Evolutionary conservation across 2,113 vertebrate species (phyloP), one percentile per base, ranked within the genome.

Genomic region (Numenius arquata): DNA sequence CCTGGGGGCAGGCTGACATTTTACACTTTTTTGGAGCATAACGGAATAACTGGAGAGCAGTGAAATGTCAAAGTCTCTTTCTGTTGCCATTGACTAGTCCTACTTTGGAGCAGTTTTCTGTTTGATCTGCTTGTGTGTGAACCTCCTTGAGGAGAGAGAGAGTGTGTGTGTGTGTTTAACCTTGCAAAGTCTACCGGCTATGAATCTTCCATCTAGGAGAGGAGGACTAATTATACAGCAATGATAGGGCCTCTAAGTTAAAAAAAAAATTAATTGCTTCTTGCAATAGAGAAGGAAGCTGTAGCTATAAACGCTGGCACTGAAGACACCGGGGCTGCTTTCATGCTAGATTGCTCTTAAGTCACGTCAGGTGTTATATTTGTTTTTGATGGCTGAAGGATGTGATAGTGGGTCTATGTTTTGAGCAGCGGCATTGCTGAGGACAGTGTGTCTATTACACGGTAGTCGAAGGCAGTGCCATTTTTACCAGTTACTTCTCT

Each of bases 401-500:
- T 36, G 55, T 13, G 50, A 4, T 2, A 7, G 68, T 9, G 25
- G 19, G 45, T 22, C 50, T 36, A 0, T 7, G 66, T 10, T 43
- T 15, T 1, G 36, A 8, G 41, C 61, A 23, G 38, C 0, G 2
- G 17, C 12, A 1, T 6, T 32, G 50, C 34, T 36, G 59, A 29
- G 52, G 38, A 9, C 19, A 1, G 6, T 0, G 8, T 16, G 26
- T 3, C 23, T 17, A 34, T 43, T 11, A 3, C 13, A 1, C 5
- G 3, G 45, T 1, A 4, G 6, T 29, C 38, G 73, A 29, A 22
- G 55, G 40, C 34, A 21, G 3, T 0, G 34, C 3, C 4, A 0
- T 15, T 52, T 55, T 45, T 45, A 11, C 29, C 16, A 3, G 14
- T 27, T 23, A 2, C 27, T 32, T 16, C 48, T 19, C 30, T 12